phyloP scores from a whole-genome alignment of 2,888 invertebrate genomes.

The Eupithecia pulchellata region DNA sequence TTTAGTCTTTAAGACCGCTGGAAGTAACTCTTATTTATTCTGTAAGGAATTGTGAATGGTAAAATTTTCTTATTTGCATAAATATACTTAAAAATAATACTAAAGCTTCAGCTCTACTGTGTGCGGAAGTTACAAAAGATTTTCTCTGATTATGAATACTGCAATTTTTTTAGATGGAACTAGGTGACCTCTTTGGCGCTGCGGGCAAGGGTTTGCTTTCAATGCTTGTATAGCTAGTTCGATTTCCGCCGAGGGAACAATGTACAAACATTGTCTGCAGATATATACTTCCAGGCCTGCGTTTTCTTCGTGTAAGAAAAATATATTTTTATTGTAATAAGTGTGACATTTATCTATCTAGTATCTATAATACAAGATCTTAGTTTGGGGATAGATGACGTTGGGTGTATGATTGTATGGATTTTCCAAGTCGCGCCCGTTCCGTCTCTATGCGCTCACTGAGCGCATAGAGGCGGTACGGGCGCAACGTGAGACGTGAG shows the following conservation, averaged over 20 bases:
- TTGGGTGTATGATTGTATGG: no score
- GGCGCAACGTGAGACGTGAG: no score
- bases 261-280: no score
- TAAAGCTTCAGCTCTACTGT: not conserved
- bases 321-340: no score
- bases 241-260: not conserved
- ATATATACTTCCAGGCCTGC: no score
- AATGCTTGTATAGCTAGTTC: not conserved
- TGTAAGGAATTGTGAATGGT: not conserved
- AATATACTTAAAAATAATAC: not conserved
- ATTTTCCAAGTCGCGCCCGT: no score
- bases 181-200: not conserved
- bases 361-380: no score
- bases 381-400: no score
- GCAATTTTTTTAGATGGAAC: not conserved
- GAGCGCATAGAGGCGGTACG: no score
- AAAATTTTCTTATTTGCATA: not conserved
- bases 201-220: not conserved
- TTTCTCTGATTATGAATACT: not conserved
- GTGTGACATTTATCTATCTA: no score
- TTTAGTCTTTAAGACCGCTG: not conserved
- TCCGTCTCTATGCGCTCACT: no score
- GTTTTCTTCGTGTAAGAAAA: no score
- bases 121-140: not conserved
- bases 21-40: not conserved